Percentiles rank a stretch among this genome's conserved stretches.
Evolutionary conservation across 2,888 invertebrate genomes (phyloP).

Genomic region (Aspidapion aeneum): DNA sequence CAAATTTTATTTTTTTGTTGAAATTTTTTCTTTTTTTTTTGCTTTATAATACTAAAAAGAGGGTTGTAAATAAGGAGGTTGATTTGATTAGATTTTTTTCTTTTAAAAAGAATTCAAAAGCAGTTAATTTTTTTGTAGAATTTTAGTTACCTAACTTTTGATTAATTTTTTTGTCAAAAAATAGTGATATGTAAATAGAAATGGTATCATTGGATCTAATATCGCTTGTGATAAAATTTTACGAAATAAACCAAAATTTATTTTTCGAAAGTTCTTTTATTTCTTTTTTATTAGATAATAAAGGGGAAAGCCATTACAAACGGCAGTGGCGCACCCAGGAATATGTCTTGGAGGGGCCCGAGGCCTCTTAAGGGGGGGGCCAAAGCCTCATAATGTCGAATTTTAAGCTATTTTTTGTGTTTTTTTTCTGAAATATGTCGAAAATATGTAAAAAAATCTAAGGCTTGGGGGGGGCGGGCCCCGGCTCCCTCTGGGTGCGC

Average conservation of each 20-base stretch:
- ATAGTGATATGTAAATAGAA: neutral
- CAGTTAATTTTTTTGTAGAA: too few relatives aligned
- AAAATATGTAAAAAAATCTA: too few relatives aligned
- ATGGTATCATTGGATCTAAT: neutral
- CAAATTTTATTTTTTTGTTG: neutral
- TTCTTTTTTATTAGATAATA: neutral
- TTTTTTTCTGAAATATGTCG: too few relatives aligned
- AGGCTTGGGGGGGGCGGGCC: too few relatives aligned
- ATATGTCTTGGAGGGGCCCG: too few relatives aligned
- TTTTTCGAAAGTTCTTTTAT: neutral
- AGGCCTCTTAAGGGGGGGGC: too few relatives aligned
- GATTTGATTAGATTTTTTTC: neutral
- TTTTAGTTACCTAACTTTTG: too few relatives aligned
- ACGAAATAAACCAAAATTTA: neutral
- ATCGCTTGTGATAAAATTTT: neutral
- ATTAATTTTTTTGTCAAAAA: neutral
- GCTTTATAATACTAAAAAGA: neutral
- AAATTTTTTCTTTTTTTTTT: neutral
- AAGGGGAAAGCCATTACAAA: too few relatives aligned
- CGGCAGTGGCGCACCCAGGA: too few relatives aligned
- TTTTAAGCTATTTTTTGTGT: too few relatives aligned
- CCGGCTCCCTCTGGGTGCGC: too few relatives aligned
- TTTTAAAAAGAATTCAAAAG: neutral
- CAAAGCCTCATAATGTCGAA: too few relatives aligned
- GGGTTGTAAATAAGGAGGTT: neutral